Conservation (phyloP, 2,797 vertebrate genomes). For the Xiphorhynchus erythropygius region DNA sequence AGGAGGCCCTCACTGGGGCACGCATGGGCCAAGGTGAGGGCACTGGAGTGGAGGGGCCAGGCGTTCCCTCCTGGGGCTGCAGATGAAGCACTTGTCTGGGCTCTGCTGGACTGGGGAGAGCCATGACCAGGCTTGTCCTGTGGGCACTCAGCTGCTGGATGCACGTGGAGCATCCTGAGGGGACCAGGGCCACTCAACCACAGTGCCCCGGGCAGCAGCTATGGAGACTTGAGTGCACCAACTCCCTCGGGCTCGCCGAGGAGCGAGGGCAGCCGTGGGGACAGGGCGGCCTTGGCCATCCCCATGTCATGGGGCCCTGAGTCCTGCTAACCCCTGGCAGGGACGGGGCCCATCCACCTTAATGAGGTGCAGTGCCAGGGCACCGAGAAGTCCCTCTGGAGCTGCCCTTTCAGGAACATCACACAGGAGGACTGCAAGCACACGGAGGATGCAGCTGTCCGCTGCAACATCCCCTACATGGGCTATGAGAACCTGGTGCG, state of each 20-base stretch:
- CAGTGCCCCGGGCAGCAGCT: neutral
- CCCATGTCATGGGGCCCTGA: neutral
- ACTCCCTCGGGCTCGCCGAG: neutral
- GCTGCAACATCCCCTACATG: slow-evolving; percentile 92
- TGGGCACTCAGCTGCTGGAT: neutral
- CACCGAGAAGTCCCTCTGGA: slow-evolving; percentile 87
- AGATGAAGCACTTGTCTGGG: rapidly evolving
- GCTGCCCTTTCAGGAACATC: slow-evolving; percentile 90
- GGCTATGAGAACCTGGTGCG: slow-evolving; percentile 90
- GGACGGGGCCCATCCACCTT: slow-evolving; percentile 91
- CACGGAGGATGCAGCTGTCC: slow-evolving; percentile 84
- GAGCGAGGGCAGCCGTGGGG: neutral
- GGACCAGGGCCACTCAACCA: rapidly evolving
- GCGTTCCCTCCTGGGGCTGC: rapidly evolving
- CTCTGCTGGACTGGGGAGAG: neutral
- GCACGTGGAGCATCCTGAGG: rapidly evolving
- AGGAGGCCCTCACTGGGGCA: slow-evolving; percentile 89
- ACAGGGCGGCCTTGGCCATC: neutral
- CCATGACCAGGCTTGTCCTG: rapidly evolving
- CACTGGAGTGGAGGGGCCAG: too few species aligned
- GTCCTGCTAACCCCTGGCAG: slow-evolving; percentile 57
- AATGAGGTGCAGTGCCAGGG: slow-evolving; percentile 91
- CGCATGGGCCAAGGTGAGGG: slow-evolving; percentile 93
- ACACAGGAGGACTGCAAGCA: slow-evolving; percentile 91
- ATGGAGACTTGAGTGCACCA: neutral